Conservation (phyloP, 2,797 vertebrate genomes). For the Manis javanica region DNA sequence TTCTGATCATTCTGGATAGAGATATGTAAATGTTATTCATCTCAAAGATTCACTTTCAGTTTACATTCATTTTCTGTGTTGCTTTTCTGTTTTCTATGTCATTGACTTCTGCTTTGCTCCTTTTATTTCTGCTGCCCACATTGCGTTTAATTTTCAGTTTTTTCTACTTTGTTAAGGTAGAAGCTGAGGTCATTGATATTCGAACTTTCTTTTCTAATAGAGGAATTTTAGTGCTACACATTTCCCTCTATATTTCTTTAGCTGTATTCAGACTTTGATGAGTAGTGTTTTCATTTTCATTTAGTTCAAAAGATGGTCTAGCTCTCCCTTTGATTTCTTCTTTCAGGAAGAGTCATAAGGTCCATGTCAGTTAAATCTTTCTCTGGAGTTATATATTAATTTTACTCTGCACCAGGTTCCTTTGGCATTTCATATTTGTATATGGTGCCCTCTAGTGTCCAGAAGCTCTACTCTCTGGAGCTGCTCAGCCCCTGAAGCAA, state of each 20-base stretch:
- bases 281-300: conserved; percentile 41
- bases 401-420: too few species aligned
- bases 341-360: not conserved
- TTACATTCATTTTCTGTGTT: conserved; percentile 38
- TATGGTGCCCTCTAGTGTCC: too few species aligned
- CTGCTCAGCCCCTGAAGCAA: too few species aligned
- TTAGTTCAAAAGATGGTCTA: not conserved
- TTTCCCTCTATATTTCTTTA: not conserved
- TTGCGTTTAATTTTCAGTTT: conserved; percentile 17
- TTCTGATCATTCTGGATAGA: not conserved
- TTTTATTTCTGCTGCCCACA: not conserved
- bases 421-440: too few species aligned
- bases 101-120: not conserved
- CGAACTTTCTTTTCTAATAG: conserved; percentile 20
- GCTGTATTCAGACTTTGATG: not conserved
- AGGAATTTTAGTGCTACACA: not conserved
- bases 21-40: conserved; percentile 2
- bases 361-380: too few species aligned
- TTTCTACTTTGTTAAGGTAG: not conserved
- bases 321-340: conserved; percentile 22
- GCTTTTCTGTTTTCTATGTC: not conserved
- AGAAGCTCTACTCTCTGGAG: too few species aligned
- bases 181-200: not conserved
- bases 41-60: not conserved
- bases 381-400: too few species aligned